These are phyloP conservation scores for Melieria crassipennis DNA, from an alignment of 2,888 invertebrate genomes.

Conservation along the genomic window DNA sequence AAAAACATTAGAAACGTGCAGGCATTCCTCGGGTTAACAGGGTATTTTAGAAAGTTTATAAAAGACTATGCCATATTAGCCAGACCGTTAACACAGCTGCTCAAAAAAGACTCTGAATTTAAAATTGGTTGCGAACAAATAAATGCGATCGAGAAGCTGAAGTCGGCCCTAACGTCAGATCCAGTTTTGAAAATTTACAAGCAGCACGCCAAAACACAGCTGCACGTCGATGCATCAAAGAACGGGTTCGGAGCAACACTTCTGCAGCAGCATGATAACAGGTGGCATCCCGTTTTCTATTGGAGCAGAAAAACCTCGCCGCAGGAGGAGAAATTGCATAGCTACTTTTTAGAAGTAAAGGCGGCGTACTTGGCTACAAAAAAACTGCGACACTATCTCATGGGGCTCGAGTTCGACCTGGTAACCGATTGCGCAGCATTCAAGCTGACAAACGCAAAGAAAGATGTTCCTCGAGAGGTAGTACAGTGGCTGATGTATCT, in stretches of 20 bases:
- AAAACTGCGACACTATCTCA: slow-evolving; percentile 47
- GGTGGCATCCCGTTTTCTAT: slow-evolving; percentile 32
- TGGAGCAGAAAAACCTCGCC: slow-evolving; percentile 24
- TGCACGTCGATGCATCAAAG: slow-evolving; percentile 13
- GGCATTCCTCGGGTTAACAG: slow-evolving; percentile 26
- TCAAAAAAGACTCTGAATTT: slow-evolving; percentile 3
- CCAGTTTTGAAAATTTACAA: slow-evolving; percentile 9
- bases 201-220: not conserved
- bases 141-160: slow-evolving; percentile 6
- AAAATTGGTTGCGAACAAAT: not conserved
- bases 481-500: slow-evolving; percentile 33
- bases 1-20: slow-evolving; percentile 23
- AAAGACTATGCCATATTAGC: slow-evolving; percentile 8
- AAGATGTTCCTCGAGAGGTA: slow-evolving; percentile 32
- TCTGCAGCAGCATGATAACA: not conserved
- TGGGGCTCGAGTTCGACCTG: slow-evolving; percentile 42
- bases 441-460: too few species aligned
- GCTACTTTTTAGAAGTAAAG: slow-evolving; percentile 19
- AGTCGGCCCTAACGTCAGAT: not conserved
- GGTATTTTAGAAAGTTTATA: slow-evolving; percentile 23
- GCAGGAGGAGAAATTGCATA: not conserved
- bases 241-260: not conserved
- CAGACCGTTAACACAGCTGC: slow-evolving; percentile 2
- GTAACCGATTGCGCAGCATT: too few species aligned
- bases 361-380: slow-evolving; percentile 39